Evolutionary conservation across 2,797 vertebrate genomes (phyloP).

Genomic region (Aselliscus stoliczkanus): DNA sequence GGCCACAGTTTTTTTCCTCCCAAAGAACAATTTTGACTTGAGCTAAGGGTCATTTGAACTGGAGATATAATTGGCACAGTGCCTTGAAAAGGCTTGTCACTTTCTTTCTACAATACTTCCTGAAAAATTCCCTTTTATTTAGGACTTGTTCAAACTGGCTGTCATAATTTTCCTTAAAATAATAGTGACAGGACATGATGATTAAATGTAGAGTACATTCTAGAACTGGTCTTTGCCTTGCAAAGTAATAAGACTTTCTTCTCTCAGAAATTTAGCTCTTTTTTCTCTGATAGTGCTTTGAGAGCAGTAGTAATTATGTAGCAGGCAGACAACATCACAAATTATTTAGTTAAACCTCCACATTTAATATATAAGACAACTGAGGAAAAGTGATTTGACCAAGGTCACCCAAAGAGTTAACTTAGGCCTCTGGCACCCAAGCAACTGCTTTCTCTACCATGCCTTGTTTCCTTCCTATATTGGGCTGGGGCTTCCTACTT

Average conservation of each 20-base stretch:
- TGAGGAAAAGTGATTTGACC: neutral
- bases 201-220: neutral
- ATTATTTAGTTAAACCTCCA: neutral
- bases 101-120: neutral
- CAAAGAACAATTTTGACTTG: constrained; percentile 42
- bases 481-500: constrained; percentile 46
- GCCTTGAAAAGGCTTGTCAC: neutral
- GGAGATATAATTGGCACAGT: neutral
- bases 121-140: neutral
- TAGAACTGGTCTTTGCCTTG: constrained; percentile 6
- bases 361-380: neutral
- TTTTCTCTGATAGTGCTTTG: neutral
- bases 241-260: neutral
- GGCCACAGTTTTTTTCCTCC: neutral
- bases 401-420: neutral
- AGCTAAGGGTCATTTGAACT: constrained; percentile 42
- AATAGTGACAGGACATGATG: neutral
- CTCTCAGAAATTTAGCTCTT: neutral
- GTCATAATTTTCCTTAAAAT: neutral
- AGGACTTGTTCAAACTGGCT: constrained; percentile 12
- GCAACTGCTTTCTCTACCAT: neutral
- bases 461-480: constrained; percentile 32
- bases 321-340: neutral
- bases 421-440: neutral
- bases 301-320: neutral